Evolutionary conservation across 2,888 invertebrate species (phyloP), one percentile per base, ranked within the genome.

Genomic region (Meghimatium bilineatum): DNA sequence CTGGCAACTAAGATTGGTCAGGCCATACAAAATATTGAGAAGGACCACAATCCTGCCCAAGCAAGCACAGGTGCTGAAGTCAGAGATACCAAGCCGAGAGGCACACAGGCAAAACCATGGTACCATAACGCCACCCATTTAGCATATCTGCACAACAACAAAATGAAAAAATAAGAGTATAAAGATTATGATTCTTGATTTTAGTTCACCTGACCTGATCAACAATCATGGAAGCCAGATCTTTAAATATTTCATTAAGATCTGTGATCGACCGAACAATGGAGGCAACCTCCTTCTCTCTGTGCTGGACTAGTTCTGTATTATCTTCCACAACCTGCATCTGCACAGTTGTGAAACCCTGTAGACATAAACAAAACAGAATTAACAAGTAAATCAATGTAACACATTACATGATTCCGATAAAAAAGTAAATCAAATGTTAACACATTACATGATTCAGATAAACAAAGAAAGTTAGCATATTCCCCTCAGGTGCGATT

Each of bases 241-340:
- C 96, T 94, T 98, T 97, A 93, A 99, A 99, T 87, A 99, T 96
- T 88, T 97, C 96, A 93, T 99, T 98, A 87, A 99, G 95, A 93
- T 99, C 99, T 23, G 91, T 92, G 83, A 94, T 99, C 0, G 98
- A 98, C 88, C 96, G 96, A 0, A 99, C 97, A 85, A 99, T 97
- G 91, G 97, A 96, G 80, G 96, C 96, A 0, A 99, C 97, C 94
- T 99, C 98, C 89, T 96, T 95, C 85, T 93, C 93, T 79, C 94
- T 87, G 72, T 93, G 91, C 80, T 91, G 89, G 3, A 93, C 91
- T 49, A 89, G 36, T 26, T 85, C 69, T 38, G 91, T 87, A 87
- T 93, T 94, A 67, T 93, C 93, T 92, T 98, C 97, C 89, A 98
- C 97, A 92, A 97, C 96, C 87, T 98, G 95, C 82, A 98, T 93